Conservation (phyloP, 2,113 vertebrate species). For the Hystrix brachyura region DNA sequence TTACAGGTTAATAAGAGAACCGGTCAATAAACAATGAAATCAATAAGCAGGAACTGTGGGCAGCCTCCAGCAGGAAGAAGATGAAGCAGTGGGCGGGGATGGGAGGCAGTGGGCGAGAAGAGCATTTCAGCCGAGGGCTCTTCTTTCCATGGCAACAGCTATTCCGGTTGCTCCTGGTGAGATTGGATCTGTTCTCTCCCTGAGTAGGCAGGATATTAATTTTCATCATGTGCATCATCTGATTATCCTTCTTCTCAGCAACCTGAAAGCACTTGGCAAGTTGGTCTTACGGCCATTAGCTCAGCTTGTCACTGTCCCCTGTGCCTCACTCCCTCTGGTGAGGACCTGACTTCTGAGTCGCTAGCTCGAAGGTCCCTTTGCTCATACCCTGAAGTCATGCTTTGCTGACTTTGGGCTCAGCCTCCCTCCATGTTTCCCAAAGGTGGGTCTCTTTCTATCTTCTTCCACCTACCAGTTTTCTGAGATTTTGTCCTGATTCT, state of each 20-base stretch:
- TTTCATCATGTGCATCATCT: background rate
- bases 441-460: fast-evolving
- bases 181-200: background rate
- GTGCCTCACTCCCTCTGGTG: background rate
- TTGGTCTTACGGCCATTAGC: background rate
- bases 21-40: background rate
- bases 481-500: background rate
- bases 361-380: fast-evolving
- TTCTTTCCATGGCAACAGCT: background rate
- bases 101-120: fast-evolving
- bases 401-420: background rate
- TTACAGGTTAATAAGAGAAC: background rate
- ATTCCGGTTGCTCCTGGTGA: background rate
- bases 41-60: background rate
- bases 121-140: background rate
- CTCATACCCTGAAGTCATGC: background rate
- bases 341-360: background rate
- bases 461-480: background rate
- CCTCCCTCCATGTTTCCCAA: background rate
- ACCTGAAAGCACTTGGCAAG: background rate
- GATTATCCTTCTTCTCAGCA: background rate
- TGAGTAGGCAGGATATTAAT: background rate
- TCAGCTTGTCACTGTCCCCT: fast-evolving
- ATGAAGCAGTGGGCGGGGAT: fast-evolving
- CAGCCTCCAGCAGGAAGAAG: too few relatives aligned